A percentile compares a stretch with the other conserved stretches of the same genome.
Evolutionary conservation across 2,797 vertebrate genomes (phyloP).

Genomic region (Chrysocyon brachyurus): DNA sequence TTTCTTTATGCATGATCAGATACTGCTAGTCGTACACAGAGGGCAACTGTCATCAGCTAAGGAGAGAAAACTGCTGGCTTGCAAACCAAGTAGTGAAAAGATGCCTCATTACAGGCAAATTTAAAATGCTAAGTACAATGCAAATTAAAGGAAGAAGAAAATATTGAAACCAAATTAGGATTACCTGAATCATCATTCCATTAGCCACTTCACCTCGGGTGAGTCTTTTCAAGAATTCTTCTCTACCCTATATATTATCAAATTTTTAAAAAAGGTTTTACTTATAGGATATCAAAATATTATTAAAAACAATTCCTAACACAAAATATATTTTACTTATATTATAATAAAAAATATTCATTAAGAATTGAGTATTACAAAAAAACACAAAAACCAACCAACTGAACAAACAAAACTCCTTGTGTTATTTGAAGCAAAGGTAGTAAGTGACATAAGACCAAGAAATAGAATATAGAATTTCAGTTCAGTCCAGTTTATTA

Average conservation of each 20-base stretch:
- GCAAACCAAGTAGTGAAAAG: conserved; percentile 68
- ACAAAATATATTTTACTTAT: not conserved
- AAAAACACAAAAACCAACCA: not conserved
- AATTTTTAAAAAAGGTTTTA: conserved; percentile 17
- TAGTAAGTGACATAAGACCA: not conserved
- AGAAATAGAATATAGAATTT: not conserved
- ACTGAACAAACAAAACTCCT: not conserved
- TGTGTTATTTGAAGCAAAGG: not conserved
- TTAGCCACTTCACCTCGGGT: conserved; percentile 70
- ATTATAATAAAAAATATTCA: not conserved
- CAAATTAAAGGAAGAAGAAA: conserved; percentile 70
- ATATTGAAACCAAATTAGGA: conserved; percentile 46
- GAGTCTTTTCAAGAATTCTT: conserved; percentile 82
- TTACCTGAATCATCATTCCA: conserved; percentile 84
- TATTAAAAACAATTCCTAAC: not conserved
- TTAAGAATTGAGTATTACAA: not conserved
- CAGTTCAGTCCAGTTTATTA: not conserved
- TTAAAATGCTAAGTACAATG: conserved; percentile 74
- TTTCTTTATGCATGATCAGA: conserved; percentile 73
- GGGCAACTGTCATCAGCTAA: conserved; percentile 73
- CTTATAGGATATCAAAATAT: conserved; percentile 9
- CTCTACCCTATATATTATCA: conserved; percentile 72
- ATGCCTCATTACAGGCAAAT: conserved; percentile 78
- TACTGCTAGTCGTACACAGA: conserved; percentile 63
- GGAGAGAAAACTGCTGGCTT: conserved; percentile 74